Evolutionary conservation across 2,888 invertebrate species (phyloP).

Genomic region (Cylindroiulus punctatus): DNA sequence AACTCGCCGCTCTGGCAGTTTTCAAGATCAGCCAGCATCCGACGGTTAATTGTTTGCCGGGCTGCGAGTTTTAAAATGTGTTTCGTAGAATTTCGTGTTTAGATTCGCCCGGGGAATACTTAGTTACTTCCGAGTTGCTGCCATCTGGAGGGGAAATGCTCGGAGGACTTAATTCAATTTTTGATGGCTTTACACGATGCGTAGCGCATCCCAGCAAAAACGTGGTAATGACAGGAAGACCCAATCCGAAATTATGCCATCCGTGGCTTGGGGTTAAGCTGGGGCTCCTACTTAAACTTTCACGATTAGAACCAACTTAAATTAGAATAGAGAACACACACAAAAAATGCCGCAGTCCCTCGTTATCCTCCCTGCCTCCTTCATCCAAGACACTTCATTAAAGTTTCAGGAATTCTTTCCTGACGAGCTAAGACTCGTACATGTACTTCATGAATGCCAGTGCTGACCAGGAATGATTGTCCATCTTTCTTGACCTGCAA

Average conservation of each 20-base stretch:
- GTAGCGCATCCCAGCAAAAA: neutral
- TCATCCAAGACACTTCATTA: slow-evolving; percentile 11
- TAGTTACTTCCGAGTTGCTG: neutral
- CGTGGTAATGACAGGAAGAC: neutral
- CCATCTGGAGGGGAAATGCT: slow-evolving; percentile 11
- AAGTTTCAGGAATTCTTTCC: slow-evolving; percentile 42
- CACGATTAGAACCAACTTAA: neutral
- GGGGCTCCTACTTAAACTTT: neutral
- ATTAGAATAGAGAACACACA: neutral
- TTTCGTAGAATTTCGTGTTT: slow-evolving; percentile 6
- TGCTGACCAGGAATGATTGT: no score
- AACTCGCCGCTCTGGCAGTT: slow-evolving; percentile 8
- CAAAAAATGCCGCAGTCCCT: neutral
- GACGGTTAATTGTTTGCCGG: neutral
- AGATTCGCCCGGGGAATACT: slow-evolving; percentile 30
- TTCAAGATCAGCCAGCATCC: slow-evolving; percentile 30
- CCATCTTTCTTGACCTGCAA: no score
- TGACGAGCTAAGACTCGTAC: no score
- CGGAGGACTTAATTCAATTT: slow-evolving; percentile 10
- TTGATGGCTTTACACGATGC: neutral
- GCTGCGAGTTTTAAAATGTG: slow-evolving; percentile 21
- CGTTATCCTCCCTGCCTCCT: neutral
- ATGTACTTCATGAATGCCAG: no score
- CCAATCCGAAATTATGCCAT: neutral
- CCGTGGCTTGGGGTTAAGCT: neutral